Base-by-base conservation (phyloP, 2,797 vertebrate species). In the Acridotheres tristis region DNA sequence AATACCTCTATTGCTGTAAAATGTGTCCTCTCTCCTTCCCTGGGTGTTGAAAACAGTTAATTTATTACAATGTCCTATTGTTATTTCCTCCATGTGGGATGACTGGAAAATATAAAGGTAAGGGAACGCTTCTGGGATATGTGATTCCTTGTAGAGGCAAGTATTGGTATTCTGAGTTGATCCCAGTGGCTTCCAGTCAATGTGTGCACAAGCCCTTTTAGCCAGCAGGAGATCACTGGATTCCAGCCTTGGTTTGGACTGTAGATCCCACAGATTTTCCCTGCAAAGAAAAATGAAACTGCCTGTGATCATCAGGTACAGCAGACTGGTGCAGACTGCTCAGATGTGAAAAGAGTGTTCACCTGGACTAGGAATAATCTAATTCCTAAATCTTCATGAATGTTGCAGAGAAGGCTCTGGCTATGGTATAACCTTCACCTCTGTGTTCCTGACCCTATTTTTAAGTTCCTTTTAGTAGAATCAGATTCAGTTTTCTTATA, bases 1-100 rank as follows among this genome's bases (percentile, higher is more conserved):
- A 96, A 97, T 97, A 96, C 96, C 93, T 98, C 96, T 95, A 11
- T 92, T 88, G 86, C 83, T 85, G 92, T 94, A 74, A 88, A 88
- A 92, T 27, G 78, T 88, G 79, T 93, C 76, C 88, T 86, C 45
- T 88, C 50, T 94, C 86, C 89, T 79, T 54, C 58, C 79, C 83
- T 36, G 77, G 40, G 48, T 95, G 63, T 84, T 78, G 57, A 73
- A 63, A 95, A 85, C 91, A 96, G 88, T 90, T 94, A 90, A 96
- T 88, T 94, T 92, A 96, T 94, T 91, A 76, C 84, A 20, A 51
- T 93, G 65, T 86, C 90, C 55, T 90, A 88, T 69, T 84, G 38
- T 88, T 90, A 54, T 86, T 90, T 89, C 54, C 50, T 83, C 61
- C 85, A 4, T 5, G 3, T 73, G 81, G 78, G 67, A 84, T 91